Evolutionary conservation across 1,140 invertebrate species (phyloP).

Genomic region (Drosophila repletoides): DNA sequence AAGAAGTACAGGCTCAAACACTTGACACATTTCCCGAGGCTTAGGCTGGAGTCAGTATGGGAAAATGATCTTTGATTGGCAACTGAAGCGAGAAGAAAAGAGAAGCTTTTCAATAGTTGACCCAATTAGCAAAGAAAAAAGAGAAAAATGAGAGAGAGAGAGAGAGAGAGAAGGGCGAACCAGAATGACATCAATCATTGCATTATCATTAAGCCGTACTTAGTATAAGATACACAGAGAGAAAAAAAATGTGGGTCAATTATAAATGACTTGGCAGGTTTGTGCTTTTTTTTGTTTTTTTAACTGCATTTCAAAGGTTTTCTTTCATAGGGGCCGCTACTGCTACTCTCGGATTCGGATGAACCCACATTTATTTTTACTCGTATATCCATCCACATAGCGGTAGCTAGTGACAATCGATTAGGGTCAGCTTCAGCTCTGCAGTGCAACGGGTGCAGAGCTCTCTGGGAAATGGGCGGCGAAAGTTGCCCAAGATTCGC

Average conservation of each 20-base stretch:
- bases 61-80: conserved; percentile 41
- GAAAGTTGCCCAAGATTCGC: conserved; percentile 62
- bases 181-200: conserved; percentile 71
- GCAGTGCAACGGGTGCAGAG: not conserved
- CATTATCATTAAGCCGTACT: too few relatives aligned
- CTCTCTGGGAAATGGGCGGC: conserved; percentile 27
- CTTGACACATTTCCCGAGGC: conserved; percentile 67
- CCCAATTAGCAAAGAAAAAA: conserved; percentile 50
- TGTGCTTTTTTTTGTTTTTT: conserved; percentile 6
- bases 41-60: not conserved
- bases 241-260: conserved; percentile 65
- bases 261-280: conserved; percentile 70
- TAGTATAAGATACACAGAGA: too few relatives aligned
- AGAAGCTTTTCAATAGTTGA: conserved; percentile 59
- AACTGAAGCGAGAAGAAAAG: conserved; percentile 10
- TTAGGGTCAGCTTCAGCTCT: conserved; percentile 54
- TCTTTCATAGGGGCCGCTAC: conserved; percentile 1
- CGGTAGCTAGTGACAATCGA: conserved; percentile 73
- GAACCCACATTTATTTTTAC: conserved; percentile 48
- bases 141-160: not conserved
- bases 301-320: conserved; percentile 47
- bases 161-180: conserved; percentile 28
- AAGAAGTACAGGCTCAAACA: conserved; percentile 39
- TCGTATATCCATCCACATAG: conserved; percentile 40
- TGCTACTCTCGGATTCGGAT: conserved; percentile 7